Evolutionary conservation across 2,888 invertebrate genomes (phyloP).

Genomic region (Zaprionus obscuricornis): DNA sequence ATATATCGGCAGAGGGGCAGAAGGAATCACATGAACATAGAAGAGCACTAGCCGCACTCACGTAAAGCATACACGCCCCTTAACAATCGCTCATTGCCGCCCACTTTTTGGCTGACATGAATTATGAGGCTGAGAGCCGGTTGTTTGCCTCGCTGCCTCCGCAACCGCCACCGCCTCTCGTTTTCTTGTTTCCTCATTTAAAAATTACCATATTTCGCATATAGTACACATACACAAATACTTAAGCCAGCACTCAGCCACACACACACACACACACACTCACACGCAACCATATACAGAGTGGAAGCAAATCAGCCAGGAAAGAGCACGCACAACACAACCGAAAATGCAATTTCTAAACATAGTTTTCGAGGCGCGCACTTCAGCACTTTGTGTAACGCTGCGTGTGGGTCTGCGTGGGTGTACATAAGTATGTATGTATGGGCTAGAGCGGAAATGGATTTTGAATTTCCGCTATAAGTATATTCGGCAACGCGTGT

Average conservation of each 20-base stretch:
- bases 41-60: conserved; percentile 1
- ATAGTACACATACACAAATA: conserved; percentile 14
- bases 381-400: conserved; percentile 17
- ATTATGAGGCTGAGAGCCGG: conserved; percentile 58
- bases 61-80: conserved; percentile 10
- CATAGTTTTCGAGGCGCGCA: conserved; percentile 30
- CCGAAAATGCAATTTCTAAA: conserved; percentile 45
- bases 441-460: conserved; percentile 56
- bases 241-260: conserved; percentile 1
- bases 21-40: background rate
- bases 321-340: background rate
- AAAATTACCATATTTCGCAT: conserved; percentile 67
- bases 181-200: conserved; percentile 42
- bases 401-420: background rate
- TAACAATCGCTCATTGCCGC: conserved; percentile 68
- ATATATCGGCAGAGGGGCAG: background rate
- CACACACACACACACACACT: conserved; percentile 1
- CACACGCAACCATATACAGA: too few relatives aligned
- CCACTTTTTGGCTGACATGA: conserved; percentile 51
- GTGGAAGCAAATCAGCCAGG: background rate
- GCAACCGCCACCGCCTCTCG: background rate
- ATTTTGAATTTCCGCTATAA: conserved; percentile 69
- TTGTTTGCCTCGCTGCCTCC: conserved; percentile 46
- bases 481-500: conserved; percentile 29
- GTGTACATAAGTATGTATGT: conserved; percentile 4